Conservation (phyloP, 2,113 vertebrate genomes). For the Burhinus bistriatus region DNA sequence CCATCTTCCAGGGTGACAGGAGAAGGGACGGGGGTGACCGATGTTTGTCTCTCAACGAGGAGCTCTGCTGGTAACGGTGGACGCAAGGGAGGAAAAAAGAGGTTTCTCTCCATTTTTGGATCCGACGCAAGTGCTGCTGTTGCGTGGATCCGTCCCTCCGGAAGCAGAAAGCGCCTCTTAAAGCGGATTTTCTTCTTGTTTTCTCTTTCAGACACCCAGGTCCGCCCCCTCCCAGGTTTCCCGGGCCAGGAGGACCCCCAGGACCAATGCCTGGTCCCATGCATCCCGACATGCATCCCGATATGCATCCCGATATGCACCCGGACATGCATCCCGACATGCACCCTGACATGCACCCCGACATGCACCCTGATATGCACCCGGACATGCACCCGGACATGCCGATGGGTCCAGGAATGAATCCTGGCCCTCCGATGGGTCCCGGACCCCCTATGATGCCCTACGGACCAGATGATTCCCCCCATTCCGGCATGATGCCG, state of each 20-base stretch:
- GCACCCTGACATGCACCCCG: constrained; percentile 28
- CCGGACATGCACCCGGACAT: constrained; percentile 78
- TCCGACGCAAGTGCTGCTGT: too few relatives aligned
- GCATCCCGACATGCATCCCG: constrained; percentile 65
- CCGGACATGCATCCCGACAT: constrained; percentile 66
- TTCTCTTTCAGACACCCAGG: constrained; percentile 61
- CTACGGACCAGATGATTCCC: constrained; percentile 80
- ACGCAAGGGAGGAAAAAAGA: too few relatives aligned
- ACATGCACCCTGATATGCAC: constrained; percentile 78
- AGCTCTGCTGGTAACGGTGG: too few relatives aligned
- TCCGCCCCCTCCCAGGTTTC: constrained; percentile 75
- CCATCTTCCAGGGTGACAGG: too few relatives aligned
- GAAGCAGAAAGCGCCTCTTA: accelerated
- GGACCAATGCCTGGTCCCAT: constrained; percentile 73
- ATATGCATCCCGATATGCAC: constrained; percentile 72
- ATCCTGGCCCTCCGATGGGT: constrained; percentile 69
- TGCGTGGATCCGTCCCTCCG: too few relatives aligned
- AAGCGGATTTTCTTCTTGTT: background rate
- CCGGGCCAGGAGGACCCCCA: constrained; percentile 77
- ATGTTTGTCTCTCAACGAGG: background rate
- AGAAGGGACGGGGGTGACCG: too few relatives aligned
- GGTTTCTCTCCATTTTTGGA: background rate
- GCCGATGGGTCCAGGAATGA: constrained; percentile 74
- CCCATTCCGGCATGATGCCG: constrained; percentile 79
- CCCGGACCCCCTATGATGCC: constrained; percentile 83